Evolutionary conservation across 2,113 vertebrate species (phyloP).

Genomic region (Chrysochloris asiatica): DNA sequence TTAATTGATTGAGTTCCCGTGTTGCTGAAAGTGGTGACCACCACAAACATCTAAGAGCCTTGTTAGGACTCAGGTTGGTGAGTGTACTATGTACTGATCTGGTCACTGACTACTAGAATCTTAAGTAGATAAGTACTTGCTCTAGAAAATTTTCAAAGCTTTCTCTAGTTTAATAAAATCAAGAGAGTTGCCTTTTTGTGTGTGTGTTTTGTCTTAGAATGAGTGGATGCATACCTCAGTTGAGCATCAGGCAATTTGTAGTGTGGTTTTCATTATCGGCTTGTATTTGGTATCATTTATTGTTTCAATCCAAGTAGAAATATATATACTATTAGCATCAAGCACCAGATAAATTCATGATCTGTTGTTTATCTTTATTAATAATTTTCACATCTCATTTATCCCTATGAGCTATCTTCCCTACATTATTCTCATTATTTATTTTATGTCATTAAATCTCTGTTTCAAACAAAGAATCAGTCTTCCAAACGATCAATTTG

Average conservation of each 20-base stretch:
- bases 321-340: background rate
- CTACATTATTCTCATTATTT: background rate
- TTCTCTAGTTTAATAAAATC: background rate
- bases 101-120: too few species aligned
- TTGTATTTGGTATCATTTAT: background rate
- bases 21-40: background rate
- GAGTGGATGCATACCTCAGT: background rate
- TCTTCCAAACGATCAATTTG: background rate
- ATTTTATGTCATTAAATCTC: background rate
- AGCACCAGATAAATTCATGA: background rate
- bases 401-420: background rate
- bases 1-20: background rate
- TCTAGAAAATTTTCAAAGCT: too few species aligned
- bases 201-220: background rate
- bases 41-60: background rate
- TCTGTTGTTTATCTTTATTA: background rate
- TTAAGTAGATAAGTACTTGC: too few species aligned
- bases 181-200: background rate
- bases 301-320: background rate
- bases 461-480: slow-evolving; percentile 1
- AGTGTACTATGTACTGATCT: background rate
- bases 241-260: background rate
- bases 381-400: background rate
- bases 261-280: background rate
- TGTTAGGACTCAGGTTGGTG: background rate